Conservation (phyloP, 2,888 invertebrate species). For the Dryomyza anilis region DNA sequence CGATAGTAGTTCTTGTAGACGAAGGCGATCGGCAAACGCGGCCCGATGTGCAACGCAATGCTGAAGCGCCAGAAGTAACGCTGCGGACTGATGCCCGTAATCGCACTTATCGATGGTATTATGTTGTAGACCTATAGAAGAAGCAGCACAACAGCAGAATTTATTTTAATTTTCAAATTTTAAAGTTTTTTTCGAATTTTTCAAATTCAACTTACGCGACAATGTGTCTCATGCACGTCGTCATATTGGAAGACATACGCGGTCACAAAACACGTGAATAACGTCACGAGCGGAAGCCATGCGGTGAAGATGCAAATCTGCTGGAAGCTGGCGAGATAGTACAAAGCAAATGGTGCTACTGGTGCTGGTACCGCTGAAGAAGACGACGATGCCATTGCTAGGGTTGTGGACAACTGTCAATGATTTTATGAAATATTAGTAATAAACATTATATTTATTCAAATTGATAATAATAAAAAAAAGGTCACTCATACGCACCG, state of each 20-base stretch:
- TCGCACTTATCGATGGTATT: slow-evolving; percentile 93
- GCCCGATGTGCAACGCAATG: slow-evolving; percentile 89
- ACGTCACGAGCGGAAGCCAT: slow-evolving; percentile 81
- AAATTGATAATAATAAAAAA: no score
- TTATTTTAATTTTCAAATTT: background rate
- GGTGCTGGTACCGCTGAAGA: slow-evolving; percentile 12
- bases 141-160: no score
- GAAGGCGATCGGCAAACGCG: slow-evolving; percentile 85
- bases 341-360: slow-evolving; percentile 61
- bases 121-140: slow-evolving; percentile 86
- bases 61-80: slow-evolving; percentile 91
- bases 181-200: background rate
- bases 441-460: no score
- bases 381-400: slow-evolving; percentile 3
- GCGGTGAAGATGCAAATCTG: slow-evolving; percentile 83
- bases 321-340: slow-evolving; percentile 76
- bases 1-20: slow-evolving; percentile 84
- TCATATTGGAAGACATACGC: slow-evolving; percentile 90
- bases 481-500: no score
- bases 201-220: slow-evolving; percentile 90
- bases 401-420: no score
- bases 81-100: slow-evolving; percentile 92
- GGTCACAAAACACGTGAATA: slow-evolving; percentile 85
- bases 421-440: no score
- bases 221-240: slow-evolving; percentile 94